Conservation (phyloP, 2,113 vertebrate genomes). For the Engraulis encrasicolus region DNA sequence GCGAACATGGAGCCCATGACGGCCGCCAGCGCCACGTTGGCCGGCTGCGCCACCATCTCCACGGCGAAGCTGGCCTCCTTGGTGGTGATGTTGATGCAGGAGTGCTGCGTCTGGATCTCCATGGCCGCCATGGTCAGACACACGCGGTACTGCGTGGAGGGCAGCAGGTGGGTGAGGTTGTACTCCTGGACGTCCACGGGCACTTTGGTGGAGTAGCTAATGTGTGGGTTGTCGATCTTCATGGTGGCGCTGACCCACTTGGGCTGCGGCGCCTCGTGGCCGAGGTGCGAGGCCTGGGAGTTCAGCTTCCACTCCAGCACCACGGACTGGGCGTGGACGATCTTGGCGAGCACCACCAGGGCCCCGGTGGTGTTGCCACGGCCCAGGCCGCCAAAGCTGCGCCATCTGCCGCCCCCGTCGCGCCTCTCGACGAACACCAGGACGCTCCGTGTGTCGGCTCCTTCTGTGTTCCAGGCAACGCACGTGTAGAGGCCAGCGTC, state of each 20-base stretch:
- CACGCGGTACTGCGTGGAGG: conserved; percentile 76
- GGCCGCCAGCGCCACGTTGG: conserved; percentile 76
- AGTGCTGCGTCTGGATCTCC: conserved; percentile 65
- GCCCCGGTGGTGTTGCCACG: conserved; percentile 51
- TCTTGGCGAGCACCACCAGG: conserved; percentile 77
- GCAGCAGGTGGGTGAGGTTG: conserved; percentile 81
- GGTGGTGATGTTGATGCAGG: conserved; percentile 82
- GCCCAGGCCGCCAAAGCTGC: conserved; percentile 38
- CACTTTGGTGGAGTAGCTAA: conserved; percentile 81
- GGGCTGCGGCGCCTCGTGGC: conserved; percentile 55
- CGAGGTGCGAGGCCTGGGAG: conserved; percentile 27
- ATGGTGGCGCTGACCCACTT: conserved; percentile 78
- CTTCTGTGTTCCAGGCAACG: conserved; percentile 80
- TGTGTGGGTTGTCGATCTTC: conserved; percentile 80
- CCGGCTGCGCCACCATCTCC: conserved; percentile 70
- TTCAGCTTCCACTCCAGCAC: conserved; percentile 79
- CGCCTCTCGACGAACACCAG: conserved; percentile 68
- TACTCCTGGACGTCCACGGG: conserved; percentile 81
- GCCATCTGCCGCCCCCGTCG: conserved; percentile 30
- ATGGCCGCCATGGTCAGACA: conserved; percentile 75
- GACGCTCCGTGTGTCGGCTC: conserved; percentile 76
- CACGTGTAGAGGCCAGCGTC: conserved; percentile 81
- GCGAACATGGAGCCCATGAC: conserved; percentile 80
- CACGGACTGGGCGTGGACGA: conserved; percentile 79
- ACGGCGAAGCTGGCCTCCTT: conserved; percentile 74